A percentile compares a stretch with the other conserved stretches of the same genome.
Conservation (phyloP, 2,888 invertebrate genomes). For the Imbricaverruca yamaguchii region DNA sequence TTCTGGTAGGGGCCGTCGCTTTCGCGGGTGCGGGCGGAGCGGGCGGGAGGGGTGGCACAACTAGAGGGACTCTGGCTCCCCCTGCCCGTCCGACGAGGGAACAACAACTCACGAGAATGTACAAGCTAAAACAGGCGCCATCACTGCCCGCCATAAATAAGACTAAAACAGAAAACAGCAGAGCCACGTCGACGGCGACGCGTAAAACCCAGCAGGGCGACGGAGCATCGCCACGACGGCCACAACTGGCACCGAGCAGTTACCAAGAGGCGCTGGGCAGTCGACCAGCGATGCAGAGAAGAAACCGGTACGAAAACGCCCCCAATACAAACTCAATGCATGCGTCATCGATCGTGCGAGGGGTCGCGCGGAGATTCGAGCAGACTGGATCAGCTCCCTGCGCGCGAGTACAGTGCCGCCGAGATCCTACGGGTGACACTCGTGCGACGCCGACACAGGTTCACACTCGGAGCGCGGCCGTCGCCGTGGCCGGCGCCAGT, state of each 20-base stretch:
- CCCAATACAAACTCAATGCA: neutral
- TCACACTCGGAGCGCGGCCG: too few relatives aligned
- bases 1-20: neutral
- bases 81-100: neutral
- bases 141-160: neutral
- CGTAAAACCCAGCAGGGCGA: neutral
- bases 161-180: neutral
- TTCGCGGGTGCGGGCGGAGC: neutral
- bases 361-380: too few relatives aligned
- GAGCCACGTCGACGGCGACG: neutral
- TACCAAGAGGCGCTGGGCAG: neutral
- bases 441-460: too few relatives aligned
- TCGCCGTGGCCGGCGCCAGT: neutral
- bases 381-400: too few relatives aligned
- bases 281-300: neutral
- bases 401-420: too few relatives aligned
- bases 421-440: too few relatives aligned
- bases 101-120: constrained; percentile 1
- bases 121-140: constrained; percentile 1
- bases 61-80: neutral
- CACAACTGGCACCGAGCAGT: neutral
- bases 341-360: too few relatives aligned
- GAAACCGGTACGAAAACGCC: neutral
- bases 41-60: neutral
- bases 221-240: neutral